Percentiles rank a stretch among this genome's conserved stretches.
Conservation (phyloP, 2,797 vertebrate species). For the Tarsius wallacei region DNA sequence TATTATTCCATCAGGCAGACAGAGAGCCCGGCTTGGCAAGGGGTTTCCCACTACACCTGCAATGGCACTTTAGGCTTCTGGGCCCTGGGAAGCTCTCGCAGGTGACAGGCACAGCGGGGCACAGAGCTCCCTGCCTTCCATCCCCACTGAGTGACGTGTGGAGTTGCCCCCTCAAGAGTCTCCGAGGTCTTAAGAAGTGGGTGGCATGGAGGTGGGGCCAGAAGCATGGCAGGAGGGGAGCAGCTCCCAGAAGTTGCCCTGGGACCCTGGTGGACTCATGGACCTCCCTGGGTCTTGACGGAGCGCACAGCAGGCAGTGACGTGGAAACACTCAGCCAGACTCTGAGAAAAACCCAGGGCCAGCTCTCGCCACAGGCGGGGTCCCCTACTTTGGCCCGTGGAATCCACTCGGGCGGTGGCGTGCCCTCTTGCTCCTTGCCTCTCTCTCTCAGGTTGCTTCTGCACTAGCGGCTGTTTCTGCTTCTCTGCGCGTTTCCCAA, state of each 20-base stretch:
- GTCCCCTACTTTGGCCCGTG: not conserved
- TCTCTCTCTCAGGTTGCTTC: not conserved
- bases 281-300: not conserved
- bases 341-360: not conserved
- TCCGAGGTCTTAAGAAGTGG: not conserved
- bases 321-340: no score
- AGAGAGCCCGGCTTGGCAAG: not conserved
- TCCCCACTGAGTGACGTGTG: not conserved
- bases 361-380: no score
- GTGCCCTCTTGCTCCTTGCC: not conserved
- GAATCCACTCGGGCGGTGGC: no score
- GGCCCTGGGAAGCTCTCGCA: not conserved
- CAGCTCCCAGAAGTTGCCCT: no score
- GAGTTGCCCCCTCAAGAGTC: no score
- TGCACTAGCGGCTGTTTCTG: not conserved
- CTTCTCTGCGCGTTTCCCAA: not conserved
- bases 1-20: constrained; percentile 28
- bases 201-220: not conserved
- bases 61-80: not conserved
- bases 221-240: not conserved
- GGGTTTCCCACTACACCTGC: not conserved
- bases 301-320: not conserved
- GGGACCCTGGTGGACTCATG: not conserved
- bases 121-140: not conserved
- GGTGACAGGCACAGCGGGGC: not conserved